These are phyloP conservation scores for Cyanistes caeruleus DNA, from an alignment of 2,113 vertebrate genomes.

Conservation along the genomic window DNA sequence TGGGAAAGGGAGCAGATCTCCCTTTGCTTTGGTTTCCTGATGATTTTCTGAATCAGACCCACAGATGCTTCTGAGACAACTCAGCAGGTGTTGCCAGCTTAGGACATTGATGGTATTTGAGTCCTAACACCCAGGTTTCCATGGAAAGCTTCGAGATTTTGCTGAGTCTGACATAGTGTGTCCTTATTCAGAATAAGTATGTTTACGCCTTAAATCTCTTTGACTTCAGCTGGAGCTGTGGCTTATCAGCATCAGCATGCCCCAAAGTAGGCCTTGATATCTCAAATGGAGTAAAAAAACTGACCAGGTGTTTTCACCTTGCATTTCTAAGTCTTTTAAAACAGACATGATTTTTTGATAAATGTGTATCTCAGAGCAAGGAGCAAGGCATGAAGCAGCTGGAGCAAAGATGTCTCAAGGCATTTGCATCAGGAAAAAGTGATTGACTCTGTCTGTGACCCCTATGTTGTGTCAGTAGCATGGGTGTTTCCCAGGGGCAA, in stretches of 20 bases:
- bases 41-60: not conserved
- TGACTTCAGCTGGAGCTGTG: not conserved
- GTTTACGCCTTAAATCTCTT: not conserved
- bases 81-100: not conserved
- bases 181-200: not conserved
- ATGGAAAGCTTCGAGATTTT: not conserved
- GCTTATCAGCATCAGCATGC: not conserved
- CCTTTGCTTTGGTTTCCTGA: not conserved
- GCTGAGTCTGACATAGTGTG: not conserved
- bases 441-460: not conserved
- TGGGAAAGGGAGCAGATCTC: not conserved
- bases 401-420: not conserved
- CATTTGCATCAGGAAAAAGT: not conserved
- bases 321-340: not conserved
- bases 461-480: not conserved
- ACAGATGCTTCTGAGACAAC: not conserved
- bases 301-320: not conserved
- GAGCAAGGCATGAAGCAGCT: not conserved
- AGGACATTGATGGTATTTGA: not conserved
- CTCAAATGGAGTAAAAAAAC: not conserved
- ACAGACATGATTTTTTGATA: not conserved
- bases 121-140: not conserved
- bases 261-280: not conserved
- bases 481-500: not conserved
- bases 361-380: not conserved